These are phyloP conservation scores for Cardinalis cardinalis DNA, from an alignment of 2,113 vertebrate genomes.

Conservation along the genomic window DNA sequence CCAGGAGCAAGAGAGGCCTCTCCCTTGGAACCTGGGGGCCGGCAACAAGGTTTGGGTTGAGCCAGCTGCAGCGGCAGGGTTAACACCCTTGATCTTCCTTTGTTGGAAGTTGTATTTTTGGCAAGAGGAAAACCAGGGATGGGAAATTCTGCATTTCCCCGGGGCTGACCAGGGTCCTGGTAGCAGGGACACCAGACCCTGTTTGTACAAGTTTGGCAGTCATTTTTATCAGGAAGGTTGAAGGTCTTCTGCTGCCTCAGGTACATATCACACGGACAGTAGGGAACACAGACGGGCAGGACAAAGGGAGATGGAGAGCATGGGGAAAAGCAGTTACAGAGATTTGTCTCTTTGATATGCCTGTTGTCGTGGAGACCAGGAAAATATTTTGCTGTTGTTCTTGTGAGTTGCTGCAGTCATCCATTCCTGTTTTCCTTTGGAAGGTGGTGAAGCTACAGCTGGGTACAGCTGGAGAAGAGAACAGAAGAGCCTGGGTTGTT, in stretches of 20 bases:
- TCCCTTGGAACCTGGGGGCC: not conserved
- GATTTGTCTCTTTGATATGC: not conserved
- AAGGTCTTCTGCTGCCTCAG: not conserved
- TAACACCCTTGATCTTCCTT: conserved; percentile 39
- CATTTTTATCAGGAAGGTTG: not conserved
- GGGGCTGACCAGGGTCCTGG: not conserved
- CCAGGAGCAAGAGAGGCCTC: not conserved
- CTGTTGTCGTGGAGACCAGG: not conserved
- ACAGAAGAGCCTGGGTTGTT: not conserved
- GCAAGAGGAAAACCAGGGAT: not conserved
- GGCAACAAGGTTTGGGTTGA: conserved; percentile 14
- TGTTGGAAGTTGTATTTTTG: conserved; percentile 1
- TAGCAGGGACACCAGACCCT: not conserved
- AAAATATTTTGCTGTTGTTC: not conserved
- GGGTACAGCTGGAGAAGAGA: not conserved
- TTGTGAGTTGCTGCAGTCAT: not conserved
- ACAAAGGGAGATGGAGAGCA: not conserved
- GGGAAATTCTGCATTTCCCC: not conserved
- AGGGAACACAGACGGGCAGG: not conserved
- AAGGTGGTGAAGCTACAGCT: not conserved
- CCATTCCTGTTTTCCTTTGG: not conserved
- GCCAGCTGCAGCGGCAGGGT: not conserved
- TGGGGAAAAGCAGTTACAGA: not conserved
- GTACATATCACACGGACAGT: accelerated
- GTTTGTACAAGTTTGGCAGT: not conserved